Base-by-base conservation (phyloP, 2,888 invertebrate genomes). In the Itoplectis maculator region DNA sequence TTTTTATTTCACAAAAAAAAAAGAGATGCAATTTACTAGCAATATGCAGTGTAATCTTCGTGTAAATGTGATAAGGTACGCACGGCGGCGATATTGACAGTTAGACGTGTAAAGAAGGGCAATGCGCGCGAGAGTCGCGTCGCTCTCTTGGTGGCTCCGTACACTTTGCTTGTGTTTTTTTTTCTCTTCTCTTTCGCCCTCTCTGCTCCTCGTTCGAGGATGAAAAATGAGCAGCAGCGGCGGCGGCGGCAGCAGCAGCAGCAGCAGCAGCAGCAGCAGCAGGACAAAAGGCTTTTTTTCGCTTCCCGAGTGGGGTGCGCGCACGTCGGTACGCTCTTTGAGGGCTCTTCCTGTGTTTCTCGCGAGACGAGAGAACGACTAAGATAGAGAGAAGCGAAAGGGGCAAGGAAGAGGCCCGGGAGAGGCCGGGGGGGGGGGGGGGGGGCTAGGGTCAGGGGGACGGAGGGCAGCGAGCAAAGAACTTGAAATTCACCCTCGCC, bases 401-500 rank as follows among this genome's bases (percentile, higher is more conserved):
- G 59, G 18, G 23, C 42, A 59, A 54, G 54, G 37, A n/a, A n/a
- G 40, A 68, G n/a, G n/a, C n/a, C n/a, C n/a, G 29, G 5, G 2
- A 72, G 42, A 54, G 37, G 42, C 45, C n/a, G 29, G 3, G 29
- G 5, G 29, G 29, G 29, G 29, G 29, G 29, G 29, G 5, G 2
- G 77, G 42, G 63, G 37, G 42, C 45, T 13, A 18, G 66, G 65
- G 47, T 9, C 47, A 45, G 37, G 49, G 65, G 54, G n/a, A 40
- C n/a, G 59, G n/a, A 54, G 54, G 13, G 59, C 9, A 18, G 49
- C 47, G 76, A 72, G 82, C 79, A 81, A 84, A 81, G 81, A 84
- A 81, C 77, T 85, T 73, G 78, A 74, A 82, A 85, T 84, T 87
- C 85, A 81, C 74, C 85, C 79, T 75, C 80, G 65, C 51, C 81